phyloP scores from a whole-genome alignment of 2,113 vertebrate species.

The Cebus imitator region DNA sequence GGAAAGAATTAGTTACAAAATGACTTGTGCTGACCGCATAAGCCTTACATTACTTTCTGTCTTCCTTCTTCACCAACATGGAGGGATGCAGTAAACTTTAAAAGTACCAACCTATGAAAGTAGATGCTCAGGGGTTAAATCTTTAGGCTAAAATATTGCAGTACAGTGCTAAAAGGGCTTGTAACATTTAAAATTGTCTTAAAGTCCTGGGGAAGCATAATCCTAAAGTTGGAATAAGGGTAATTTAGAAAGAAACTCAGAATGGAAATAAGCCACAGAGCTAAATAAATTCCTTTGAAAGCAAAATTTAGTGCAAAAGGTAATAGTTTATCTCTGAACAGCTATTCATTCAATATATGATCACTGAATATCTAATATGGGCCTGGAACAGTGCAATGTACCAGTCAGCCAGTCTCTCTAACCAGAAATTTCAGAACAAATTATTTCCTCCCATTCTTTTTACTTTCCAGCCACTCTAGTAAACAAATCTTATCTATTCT shows the following conservation, averaged over 20 bases:
- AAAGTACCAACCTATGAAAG: not conserved
- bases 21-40: not conserved
- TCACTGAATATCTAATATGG: not conserved
- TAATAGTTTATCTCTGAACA: not conserved
- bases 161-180: not conserved
- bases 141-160: not conserved
- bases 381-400: not conserved
- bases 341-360: not conserved
- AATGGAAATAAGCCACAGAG: not conserved
- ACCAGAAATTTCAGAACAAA: not conserved
- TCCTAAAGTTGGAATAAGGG: constrained; percentile 2
- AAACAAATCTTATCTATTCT: not conserved
- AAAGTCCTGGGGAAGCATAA: not conserved
- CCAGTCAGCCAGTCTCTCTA: not conserved
- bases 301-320: constrained; percentile 22
- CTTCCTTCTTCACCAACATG: not conserved
- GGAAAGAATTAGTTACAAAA: not conserved
- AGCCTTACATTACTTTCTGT: not conserved
- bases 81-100: not conserved
- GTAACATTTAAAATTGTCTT: not conserved
- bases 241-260: constrained; percentile 12
- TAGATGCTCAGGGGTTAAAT: not conserved
- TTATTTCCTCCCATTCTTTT: constrained; percentile 17
- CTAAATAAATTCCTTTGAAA: constrained; percentile 1
- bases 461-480: not conserved